Conservation (phyloP, 1,140 invertebrate genomes). For the Hydropsyche tenuis region DNA sequence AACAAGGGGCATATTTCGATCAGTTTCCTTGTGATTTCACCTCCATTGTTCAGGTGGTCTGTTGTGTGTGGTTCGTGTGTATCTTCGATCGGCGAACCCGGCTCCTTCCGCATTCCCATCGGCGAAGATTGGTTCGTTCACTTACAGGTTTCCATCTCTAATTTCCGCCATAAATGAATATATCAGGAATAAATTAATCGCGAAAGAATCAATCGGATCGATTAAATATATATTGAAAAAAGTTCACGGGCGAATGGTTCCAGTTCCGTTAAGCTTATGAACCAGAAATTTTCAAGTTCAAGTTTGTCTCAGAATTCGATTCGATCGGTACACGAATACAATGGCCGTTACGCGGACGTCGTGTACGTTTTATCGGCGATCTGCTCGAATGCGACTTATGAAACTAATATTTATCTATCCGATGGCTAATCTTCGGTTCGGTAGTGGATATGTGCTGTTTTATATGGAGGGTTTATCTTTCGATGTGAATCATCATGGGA, state of each 20-base stretch:
- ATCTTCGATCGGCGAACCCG: slow-evolving; percentile 16
- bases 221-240: no score
- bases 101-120: slow-evolving; percentile 32
- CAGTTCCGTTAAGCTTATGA: slow-evolving; percentile 11
- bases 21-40: slow-evolving; percentile 13
- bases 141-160: slow-evolving; percentile 13
- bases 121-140: slow-evolving; percentile 27
- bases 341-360: no score
- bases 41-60: slow-evolving; percentile 15
- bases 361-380: no score
- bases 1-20: background rate
- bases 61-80: background rate
- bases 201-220: no score
- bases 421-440: no score
- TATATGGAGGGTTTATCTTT: no score
- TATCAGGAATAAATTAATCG: no score
- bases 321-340: no score
- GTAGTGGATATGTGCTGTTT: no score
- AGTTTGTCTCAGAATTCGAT: background rate
- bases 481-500: no score
- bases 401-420: no score
- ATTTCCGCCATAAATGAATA: background rate
- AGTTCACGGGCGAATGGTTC: slow-evolving; percentile 7
- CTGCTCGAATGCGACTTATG: no score
- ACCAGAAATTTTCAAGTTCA: slow-evolving; percentile 22